phyloP scores from a whole-genome alignment of 2,797 vertebrate genomes.

The Danio jaintianensis region DNA sequence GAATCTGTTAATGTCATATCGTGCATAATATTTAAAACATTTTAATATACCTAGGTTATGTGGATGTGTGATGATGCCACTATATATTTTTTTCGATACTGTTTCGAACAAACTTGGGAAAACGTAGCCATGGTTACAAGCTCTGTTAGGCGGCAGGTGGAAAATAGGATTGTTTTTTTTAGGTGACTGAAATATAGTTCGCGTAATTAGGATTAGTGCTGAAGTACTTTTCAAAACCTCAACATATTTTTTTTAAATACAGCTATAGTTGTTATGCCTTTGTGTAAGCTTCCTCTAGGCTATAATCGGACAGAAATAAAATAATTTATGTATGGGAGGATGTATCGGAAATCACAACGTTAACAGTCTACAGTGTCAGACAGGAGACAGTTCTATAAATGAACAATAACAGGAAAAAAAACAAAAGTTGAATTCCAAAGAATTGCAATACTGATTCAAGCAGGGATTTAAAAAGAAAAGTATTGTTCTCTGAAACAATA shows the following conservation, averaged over 20 bases:
- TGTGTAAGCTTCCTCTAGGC: constrained; percentile 72
- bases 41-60: too few relatives aligned
- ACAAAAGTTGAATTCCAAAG: constrained; percentile 70
- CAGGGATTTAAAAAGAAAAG: constrained; percentile 34
- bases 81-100: too few relatives aligned
- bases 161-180: neutral
- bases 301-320: constrained; percentile 76
- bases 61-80: too few relatives aligned
- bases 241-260: constrained; percentile 43
- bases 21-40: neutral
- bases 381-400: constrained; percentile 80
- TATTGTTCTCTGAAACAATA: too few relatives aligned
- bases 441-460: constrained; percentile 70
- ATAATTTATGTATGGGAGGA: constrained; percentile 80
- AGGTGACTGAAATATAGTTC: constrained; percentile 54
- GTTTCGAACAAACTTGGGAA: too few relatives aligned
- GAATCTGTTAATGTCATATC: neutral
- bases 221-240: constrained; percentile 65
- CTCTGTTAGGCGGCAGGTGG: neutral
- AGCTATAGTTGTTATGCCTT: constrained; percentile 68
- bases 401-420: constrained; percentile 84
- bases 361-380: constrained; percentile 71
- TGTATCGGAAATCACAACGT: constrained; percentile 77
- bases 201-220: constrained; percentile 38
- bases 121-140: neutral